A percentile compares a stretch with the other conserved stretches of the same genome.
Evolutionary conservation across 2,113 vertebrate species (phyloP).

Genomic region (Elaphurus davidianus): DNA sequence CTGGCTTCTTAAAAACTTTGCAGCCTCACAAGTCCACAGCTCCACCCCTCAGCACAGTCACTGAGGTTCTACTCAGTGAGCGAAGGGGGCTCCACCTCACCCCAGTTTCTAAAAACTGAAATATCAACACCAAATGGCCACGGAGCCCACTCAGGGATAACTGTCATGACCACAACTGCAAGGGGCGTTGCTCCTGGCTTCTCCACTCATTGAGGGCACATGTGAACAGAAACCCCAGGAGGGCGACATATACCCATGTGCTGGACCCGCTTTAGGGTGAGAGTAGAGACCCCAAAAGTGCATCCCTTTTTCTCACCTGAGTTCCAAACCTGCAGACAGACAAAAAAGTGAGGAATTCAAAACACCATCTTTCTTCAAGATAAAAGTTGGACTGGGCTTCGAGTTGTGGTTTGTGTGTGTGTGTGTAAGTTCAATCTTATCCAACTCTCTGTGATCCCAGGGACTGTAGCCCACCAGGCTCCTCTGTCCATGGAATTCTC

Average conservation of each 20-base stretch:
- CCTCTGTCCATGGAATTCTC: neutral
- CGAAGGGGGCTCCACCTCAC: neutral
- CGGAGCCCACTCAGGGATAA: accelerated
- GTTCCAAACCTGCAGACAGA: neutral
- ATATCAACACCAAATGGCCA: neutral
- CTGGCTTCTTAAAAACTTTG: neutral
- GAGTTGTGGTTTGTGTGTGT: neutral
- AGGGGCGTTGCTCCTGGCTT: neutral
- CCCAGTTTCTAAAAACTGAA: neutral
- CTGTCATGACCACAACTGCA: too few relatives aligned
- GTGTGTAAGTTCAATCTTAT: neutral
- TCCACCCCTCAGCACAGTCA: neutral
- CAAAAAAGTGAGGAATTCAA: neutral
- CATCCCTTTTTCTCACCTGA: neutral
- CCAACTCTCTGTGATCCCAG: neutral
- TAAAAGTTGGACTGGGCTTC: neutral
- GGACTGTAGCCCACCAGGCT: neutral
- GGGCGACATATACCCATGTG: neutral
- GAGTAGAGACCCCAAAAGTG: neutral
- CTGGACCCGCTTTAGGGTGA: neutral
- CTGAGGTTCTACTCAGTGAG: neutral
- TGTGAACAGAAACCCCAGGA: neutral
- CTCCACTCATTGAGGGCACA: neutral
- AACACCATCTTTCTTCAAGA: neutral
- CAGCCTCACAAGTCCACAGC: too few relatives aligned